These are phyloP conservation scores for Macroramphosus scolopax DNA, from an alignment of 2,797 vertebrate species.

Conservation along the genomic window DNA sequence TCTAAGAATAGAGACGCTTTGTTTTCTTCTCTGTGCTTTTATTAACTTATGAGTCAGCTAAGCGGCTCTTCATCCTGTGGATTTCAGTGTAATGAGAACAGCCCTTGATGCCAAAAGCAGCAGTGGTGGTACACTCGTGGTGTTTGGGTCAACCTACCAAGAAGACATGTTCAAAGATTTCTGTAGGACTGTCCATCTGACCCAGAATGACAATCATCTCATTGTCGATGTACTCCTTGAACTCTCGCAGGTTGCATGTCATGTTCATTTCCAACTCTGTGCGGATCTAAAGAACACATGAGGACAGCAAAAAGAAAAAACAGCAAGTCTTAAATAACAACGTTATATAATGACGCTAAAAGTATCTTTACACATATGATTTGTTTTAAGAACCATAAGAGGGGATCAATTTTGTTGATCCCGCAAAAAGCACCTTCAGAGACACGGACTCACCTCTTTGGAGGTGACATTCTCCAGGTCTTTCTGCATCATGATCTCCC, in stretches of 20 bases:
- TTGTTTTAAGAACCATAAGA: no score
- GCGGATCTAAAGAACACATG: slow-evolving; percentile 81
- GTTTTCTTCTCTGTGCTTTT: not conserved
- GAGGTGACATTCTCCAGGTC: slow-evolving; percentile 96
- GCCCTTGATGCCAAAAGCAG: not conserved
- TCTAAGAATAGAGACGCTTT: not conserved
- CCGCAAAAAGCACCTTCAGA: not conserved
- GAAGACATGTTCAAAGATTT: slow-evolving; percentile 97
- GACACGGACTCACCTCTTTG: slow-evolving; percentile 82
- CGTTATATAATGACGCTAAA: not conserved
- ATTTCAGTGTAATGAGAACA: slow-evolving; percentile 4
- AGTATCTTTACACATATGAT: not conserved
- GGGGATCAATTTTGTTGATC: no score
- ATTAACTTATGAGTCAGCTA: not conserved
- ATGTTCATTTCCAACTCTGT: slow-evolving; percentile 97
- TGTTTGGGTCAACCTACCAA: slow-evolving; percentile 79
- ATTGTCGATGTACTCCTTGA: slow-evolving; percentile 97
- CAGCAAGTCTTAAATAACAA: not conserved
- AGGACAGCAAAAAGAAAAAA: not conserved
- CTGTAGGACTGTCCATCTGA: slow-evolving; percentile 97
- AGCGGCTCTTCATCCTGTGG: not conserved
- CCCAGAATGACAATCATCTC: slow-evolving; percentile 98
- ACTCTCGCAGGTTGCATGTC: slow-evolving; percentile 95
- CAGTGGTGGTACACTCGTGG: not conserved
- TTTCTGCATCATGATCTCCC: slow-evolving; percentile 98